These are phyloP conservation scores for Parasteatoda tepidariorum DNA, from an alignment of 1,140 invertebrate genomes.

Conservation along the genomic window DNA sequence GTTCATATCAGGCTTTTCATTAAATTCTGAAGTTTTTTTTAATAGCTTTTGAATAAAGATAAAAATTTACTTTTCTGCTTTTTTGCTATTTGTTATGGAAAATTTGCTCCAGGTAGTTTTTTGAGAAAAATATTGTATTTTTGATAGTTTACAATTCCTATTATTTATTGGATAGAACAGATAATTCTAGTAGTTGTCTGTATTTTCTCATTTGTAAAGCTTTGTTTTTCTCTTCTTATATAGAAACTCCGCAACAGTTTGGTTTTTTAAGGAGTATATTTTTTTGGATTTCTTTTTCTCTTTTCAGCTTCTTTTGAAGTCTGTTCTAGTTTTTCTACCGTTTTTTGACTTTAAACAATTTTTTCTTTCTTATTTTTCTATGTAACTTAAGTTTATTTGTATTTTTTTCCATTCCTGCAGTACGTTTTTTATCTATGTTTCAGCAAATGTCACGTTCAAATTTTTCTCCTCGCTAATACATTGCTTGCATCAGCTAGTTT, in stretches of 20 bases:
- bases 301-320: neutral
- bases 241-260: neutral
- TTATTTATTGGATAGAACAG: constrained; percentile 7
- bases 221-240: too few species aligned
- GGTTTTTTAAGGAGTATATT: neutral
- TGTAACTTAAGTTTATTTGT: neutral
- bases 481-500: too few species aligned
- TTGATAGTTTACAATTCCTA: constrained; percentile 26
- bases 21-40: too few species aligned
- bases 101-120: neutral
- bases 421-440: neutral
- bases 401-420: neutral
- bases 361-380: neutral
- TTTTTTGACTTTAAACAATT: neutral
- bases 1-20: too few species aligned
- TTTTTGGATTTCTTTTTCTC: neutral
- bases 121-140: constrained; percentile 1
- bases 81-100: neutral
- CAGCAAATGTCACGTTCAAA: neutral
- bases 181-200: neutral
- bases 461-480: neutral
- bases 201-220: too few species aligned
- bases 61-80: neutral
- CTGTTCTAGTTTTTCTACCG: neutral
- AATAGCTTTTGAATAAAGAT: neutral